Evolutionary conservation across 2,797 vertebrate genomes (phyloP).

Genomic region (Gadopsis bispinosus): DNA sequence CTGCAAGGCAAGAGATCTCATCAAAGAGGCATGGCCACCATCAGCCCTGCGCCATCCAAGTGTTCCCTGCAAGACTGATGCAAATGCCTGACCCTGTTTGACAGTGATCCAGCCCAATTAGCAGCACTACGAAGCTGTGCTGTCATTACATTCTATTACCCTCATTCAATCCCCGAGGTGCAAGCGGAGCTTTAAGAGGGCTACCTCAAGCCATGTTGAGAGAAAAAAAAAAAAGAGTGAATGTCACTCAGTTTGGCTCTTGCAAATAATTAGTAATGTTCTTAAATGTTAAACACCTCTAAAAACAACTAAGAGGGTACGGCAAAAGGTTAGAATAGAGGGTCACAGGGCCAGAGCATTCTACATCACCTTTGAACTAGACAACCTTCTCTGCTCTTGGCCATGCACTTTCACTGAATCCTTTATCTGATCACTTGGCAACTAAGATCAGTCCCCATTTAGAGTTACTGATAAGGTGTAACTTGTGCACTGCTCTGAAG

Average conservation of each 20-base stretch:
- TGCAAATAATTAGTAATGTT: conserved; percentile 81
- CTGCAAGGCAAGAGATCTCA: conserved; percentile 71
- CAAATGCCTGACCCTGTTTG: conserved; percentile 74
- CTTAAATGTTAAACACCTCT: conserved; percentile 82
- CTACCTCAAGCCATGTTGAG: conserved; percentile 72
- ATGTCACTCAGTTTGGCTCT: conserved; percentile 89
- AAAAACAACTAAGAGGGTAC: conserved; percentile 75
- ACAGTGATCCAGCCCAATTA: conserved; percentile 75
- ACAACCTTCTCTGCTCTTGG: conserved; percentile 45
- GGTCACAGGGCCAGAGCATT: conserved; percentile 59
- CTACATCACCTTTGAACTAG: conserved; percentile 61
- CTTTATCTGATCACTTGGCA: conserved; percentile 62
- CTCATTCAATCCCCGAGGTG: conserved; percentile 78
- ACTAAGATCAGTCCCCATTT: conserved; percentile 56
- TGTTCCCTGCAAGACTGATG: conserved; percentile 61
- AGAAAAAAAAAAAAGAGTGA: conserved; percentile 80
- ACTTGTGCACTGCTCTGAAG: conserved; percentile 68
- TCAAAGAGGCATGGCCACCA: conserved; percentile 53
- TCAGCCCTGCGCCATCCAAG: conserved; percentile 52
- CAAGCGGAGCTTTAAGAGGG: conserved; percentile 74
- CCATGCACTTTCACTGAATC: conserved; percentile 62
- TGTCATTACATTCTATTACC: conserved; percentile 76
- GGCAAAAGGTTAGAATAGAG: conserved; percentile 71
- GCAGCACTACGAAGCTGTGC: conserved; percentile 67
- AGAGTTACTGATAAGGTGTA: conserved; percentile 63